These are phyloP conservation scores for Apoda limacodes DNA, from an alignment of 2,888 invertebrate genomes.

Conservation along the genomic window DNA sequence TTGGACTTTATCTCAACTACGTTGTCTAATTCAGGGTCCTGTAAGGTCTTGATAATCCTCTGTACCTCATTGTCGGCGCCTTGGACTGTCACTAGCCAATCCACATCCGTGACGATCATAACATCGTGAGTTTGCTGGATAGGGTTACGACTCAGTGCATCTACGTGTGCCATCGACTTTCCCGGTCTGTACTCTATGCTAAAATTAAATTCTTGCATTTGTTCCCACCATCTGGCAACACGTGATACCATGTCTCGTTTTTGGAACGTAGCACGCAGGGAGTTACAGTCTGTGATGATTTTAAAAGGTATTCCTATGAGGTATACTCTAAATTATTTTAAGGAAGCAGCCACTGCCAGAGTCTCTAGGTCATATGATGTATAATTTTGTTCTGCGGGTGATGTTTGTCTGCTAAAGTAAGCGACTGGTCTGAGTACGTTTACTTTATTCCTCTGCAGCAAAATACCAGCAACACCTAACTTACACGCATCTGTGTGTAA, in stretches of 20 bases:
- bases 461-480: slow-evolving; percentile 24
- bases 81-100: slow-evolving; percentile 8
- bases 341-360: slow-evolving; percentile 12
- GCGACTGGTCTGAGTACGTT: slow-evolving; percentile 20
- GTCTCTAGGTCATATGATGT: too few species aligned
- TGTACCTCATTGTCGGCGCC: slow-evolving; percentile 6
- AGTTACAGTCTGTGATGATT: slow-evolving; percentile 17
- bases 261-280: slow-evolving; percentile 15
- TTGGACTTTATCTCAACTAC: slow-evolving; percentile 12
- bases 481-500: slow-evolving; percentile 27
- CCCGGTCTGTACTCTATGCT: slow-evolving; percentile 15
- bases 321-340: slow-evolving; percentile 12
- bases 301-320: slow-evolving; percentile 12
- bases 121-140: slow-evolving; percentile 6
- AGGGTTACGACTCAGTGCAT: slow-evolving; percentile 17
- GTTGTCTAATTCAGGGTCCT: slow-evolving; percentile 7
- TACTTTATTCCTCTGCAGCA: slow-evolving; percentile 22
- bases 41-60: slow-evolving; percentile 3
- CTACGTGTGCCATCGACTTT: slow-evolving; percentile 15
- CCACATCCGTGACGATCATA: slow-evolving; percentile 1
- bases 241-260: slow-evolving; percentile 16
- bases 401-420: slow-evolving; percentile 28
- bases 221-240: slow-evolving; percentile 20
- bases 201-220: slow-evolving; percentile 15
- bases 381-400: too few species aligned